These are phyloP conservation scores for Drosophila nigricruria DNA, from an alignment of 2,888 invertebrate genomes.

Conservation along the genomic window DNA sequence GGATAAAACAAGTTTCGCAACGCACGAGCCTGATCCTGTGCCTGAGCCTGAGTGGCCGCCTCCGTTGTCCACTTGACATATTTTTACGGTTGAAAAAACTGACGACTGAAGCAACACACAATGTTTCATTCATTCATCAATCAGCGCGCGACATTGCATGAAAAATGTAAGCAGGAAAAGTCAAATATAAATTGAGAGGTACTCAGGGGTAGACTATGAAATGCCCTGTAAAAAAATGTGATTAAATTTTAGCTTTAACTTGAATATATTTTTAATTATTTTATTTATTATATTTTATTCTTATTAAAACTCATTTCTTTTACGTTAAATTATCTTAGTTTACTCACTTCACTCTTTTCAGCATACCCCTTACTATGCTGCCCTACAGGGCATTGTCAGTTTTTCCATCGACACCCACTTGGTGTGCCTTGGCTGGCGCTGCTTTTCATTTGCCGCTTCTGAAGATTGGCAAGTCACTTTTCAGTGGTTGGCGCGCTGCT, in stretches of 20 bases:
- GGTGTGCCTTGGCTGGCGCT: conserved; percentile 9
- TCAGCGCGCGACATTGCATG: conserved; percentile 70
- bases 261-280: no score
- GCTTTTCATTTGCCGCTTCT: conserved; percentile 31
- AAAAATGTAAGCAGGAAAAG: conserved; percentile 65
- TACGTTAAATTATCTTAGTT: background rate
- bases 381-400: background rate
- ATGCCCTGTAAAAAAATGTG: conserved; percentile 33
- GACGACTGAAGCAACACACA: conserved; percentile 45
- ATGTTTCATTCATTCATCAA: conserved; percentile 74
- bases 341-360: background rate
- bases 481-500: conserved; percentile 55
- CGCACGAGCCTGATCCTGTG: background rate
- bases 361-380: background rate
- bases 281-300: no score
- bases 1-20: conserved; percentile 24
- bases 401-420: conserved; percentile 18
- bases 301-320: no score
- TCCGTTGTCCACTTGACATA: conserved; percentile 57
- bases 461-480: conserved; percentile 74
- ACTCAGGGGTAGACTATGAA: background rate
- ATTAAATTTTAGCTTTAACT: background rate
- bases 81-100: conserved; percentile 62
- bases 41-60: background rate
- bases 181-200: conserved; percentile 34